These are phyloP conservation scores for Blennius ocellaris DNA, from an alignment of 2,113 vertebrate genomes.

Conservation along the genomic window DNA sequence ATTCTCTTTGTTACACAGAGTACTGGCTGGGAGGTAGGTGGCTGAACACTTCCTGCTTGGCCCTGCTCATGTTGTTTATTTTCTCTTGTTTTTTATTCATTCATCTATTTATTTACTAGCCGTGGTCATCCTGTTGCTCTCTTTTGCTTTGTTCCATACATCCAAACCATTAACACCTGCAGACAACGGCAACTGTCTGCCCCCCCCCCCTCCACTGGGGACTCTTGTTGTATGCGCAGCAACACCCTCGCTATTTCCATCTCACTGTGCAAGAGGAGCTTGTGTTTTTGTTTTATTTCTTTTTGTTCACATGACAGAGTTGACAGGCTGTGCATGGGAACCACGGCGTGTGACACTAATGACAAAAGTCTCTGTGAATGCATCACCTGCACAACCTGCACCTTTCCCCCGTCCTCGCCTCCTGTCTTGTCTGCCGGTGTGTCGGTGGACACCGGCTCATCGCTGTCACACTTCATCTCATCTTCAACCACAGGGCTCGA, in stretches of 20 bases:
- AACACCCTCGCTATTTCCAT: conserved; percentile 34
- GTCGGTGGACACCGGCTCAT: conserved; percentile 49
- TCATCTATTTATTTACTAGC: conserved; percentile 87
- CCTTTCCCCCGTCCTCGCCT: conserved; percentile 63
- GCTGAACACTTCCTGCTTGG: conserved; percentile 91
- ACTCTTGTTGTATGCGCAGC: conserved; percentile 71
- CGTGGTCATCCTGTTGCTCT: conserved; percentile 90
- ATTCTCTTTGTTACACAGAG: conserved; percentile 98
- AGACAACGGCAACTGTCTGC: conserved; percentile 70
- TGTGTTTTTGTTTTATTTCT: conserved; percentile 5
- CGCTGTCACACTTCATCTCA: conserved; percentile 65
- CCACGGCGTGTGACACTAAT: conserved; percentile 89
- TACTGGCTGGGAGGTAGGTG: conserved; percentile 99
- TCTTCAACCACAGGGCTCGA: conserved; percentile 93
- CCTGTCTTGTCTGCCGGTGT: conserved; percentile 53
- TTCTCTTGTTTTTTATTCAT: conserved; percentile 45
- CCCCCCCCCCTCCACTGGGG: conserved; percentile 49
- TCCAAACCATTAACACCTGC: conserved; percentile 93
- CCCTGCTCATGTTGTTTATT: conserved; percentile 81
- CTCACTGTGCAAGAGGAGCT: conserved; percentile 59
- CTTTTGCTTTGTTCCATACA: conserved; percentile 86
- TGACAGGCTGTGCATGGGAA: conserved; percentile 94
- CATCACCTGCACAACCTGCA: conserved; percentile 84
- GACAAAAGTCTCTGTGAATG: conserved; percentile 91
- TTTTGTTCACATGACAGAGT: conserved; percentile 74